A percentile compares a stretch with the other conserved stretches of the same genome.
phyloP scores from a whole-genome alignment of 2,888 invertebrate genomes.

The Abrostola tripartita region DNA sequence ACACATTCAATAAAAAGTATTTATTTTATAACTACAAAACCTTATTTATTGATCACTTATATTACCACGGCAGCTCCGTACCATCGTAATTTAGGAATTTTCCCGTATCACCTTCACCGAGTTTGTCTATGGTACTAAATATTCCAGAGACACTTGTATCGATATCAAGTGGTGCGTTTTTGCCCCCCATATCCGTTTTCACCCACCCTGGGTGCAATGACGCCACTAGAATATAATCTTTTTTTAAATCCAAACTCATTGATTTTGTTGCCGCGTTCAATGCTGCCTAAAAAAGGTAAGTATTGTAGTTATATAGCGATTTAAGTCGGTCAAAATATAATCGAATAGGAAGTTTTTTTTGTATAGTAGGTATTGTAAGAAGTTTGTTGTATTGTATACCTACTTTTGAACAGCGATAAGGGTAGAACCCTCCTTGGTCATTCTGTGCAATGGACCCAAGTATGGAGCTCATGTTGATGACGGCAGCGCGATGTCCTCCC shows the following conservation, averaged over 20 bases:
- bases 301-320: background rate
- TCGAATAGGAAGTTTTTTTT: background rate
- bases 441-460: slow-evolving; percentile 94
- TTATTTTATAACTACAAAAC: background rate
- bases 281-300: slow-evolving; percentile 90
- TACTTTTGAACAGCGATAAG: slow-evolving; percentile 96
- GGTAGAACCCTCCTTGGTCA: slow-evolving; percentile 93
- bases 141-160: slow-evolving; percentile 91
- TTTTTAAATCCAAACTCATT: slow-evolving; percentile 93
- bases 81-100: slow-evolving; percentile 94
- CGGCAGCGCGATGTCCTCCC: slow-evolving; percentile 90
- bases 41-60: background rate
- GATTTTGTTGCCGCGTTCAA: slow-evolving; percentile 96
- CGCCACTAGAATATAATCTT: slow-evolving; percentile 92
- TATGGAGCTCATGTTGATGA: slow-evolving; percentile 95
- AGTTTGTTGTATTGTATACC: background rate
- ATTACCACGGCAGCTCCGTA: slow-evolving; percentile 92
- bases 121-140: slow-evolving; percentile 89
- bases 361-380: background rate
- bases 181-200: slow-evolving; percentile 96
- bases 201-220: slow-evolving; percentile 97
- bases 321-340: background rate
- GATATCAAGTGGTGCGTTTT: slow-evolving; percentile 92
- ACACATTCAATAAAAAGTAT: background rate
- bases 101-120: slow-evolving; percentile 91